Evolutionary conservation across 2,113 vertebrate genomes (phyloP), one percentile per base, ranked within the genome.

Genomic region (Hylia prasina): DNA sequence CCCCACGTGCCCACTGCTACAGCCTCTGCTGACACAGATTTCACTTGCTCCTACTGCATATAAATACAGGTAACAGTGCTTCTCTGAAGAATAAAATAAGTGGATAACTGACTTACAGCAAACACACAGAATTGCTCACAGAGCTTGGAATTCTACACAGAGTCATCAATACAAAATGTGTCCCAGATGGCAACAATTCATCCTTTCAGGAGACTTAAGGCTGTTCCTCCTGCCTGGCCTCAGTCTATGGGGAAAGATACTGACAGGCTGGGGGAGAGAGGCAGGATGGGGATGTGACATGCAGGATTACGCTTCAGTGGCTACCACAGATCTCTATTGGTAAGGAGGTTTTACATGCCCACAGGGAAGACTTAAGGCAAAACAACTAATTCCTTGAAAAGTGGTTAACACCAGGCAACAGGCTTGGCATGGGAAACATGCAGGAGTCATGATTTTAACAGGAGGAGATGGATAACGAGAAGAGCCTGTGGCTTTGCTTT

Each of bases 381-480:
- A 94, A 85, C 79, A 95, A 92, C 17, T 24, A 87, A 96, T 90
- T 90, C 61, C 76, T 63, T 90, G 79, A 91, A 90, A 89, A 85
- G 79, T 1, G 1, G 45, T 93, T 94, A 90, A 85, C 60, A 75
- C 60, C 85, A 90, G 87, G 94, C 82, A 82, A 40, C 21, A 83
- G 66, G 63, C 75, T 78, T 90, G 93, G 82, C 86, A 71, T 56
- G 58, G 69, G 51, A 68, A 96, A 80, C 1, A 9, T 44, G 75
- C 71, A 75, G 72, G 76, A 90, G 79, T 65, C 85, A 66, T 10
- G 85, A n/a, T 42, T 76, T 81, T 93, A 86, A 75, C 65, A 56
- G 44, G 7, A 78, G 58, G 78, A 47, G 76, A 76, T 69, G 70
- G 81, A 21, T 75, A 94, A 90, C 0, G 1, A 82, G 92, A 93